A percentile compares a stretch with the other conserved stretches of the same genome.
These are phyloP conservation scores for Monodelphis domestica DNA, from an alignment of 2,797 vertebrate species.

Conservation along the genomic window DNA sequence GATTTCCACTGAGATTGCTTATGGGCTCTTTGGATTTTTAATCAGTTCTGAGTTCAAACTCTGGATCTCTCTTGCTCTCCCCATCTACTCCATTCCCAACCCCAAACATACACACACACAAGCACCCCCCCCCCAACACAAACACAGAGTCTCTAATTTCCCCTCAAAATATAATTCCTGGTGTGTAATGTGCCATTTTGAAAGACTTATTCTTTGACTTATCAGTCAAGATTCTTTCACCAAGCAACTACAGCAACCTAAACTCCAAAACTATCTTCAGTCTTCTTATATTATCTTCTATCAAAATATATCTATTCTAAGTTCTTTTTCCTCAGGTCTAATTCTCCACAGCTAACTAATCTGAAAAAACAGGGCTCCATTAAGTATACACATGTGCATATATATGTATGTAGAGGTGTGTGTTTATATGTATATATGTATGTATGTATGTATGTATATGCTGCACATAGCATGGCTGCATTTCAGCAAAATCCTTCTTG, in stretches of 20 bases:
- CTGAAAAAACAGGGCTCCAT: neutral
- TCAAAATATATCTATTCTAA: constrained; percentile 5
- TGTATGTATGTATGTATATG: too few species aligned
- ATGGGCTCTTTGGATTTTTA: neutral
- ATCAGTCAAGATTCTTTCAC: neutral
- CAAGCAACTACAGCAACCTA: neutral
- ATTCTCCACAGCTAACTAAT: neutral
- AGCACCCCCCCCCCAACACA: neutral
- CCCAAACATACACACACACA: neutral
- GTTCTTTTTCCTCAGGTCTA: neutral
- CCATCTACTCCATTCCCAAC: neutral
- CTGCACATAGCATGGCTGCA: too few species aligned
- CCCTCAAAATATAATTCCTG: neutral
- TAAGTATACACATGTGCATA: too few species aligned
- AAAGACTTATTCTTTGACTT: neutral
- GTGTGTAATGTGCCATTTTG: neutral
- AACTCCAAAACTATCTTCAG: neutral
- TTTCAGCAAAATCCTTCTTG: constrained; percentile 16
- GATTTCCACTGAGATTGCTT: neutral
- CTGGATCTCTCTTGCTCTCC: neutral
- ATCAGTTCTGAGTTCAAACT: neutral
- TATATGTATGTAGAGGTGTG: too few species aligned
- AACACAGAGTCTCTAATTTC: neutral
- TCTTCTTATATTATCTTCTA: neutral
- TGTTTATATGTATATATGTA: too few species aligned